Evolutionary conservation across 2,113 vertebrate genomes (phyloP).

Genomic region (Taxidea taxus): DNA sequence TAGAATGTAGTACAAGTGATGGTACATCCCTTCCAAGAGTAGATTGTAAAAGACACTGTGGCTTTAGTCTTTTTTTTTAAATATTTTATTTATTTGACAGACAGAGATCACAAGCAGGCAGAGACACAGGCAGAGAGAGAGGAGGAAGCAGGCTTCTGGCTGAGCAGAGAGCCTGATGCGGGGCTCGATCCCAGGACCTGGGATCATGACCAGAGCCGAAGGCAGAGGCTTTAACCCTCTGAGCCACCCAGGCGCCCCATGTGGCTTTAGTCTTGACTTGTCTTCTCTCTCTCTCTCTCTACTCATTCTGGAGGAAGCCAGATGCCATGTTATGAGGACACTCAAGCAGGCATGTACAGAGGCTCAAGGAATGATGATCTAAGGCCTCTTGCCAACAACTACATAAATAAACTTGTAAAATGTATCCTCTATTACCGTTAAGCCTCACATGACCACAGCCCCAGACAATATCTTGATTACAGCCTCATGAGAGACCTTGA

Average conservation of each 20-base stretch:
- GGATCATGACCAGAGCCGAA: no score
- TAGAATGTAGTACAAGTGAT: background rate
- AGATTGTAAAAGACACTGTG: background rate
- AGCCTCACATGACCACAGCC: background rate
- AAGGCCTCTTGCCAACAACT: background rate
- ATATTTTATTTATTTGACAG: no score
- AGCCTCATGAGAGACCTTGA: background rate
- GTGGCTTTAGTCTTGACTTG: background rate
- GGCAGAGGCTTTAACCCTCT: no score
- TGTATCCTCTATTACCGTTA: background rate
- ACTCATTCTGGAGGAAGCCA: background rate
- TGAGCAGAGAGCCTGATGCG: no score
- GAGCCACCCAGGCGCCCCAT: no score
- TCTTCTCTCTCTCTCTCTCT: background rate
- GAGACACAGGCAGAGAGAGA: no score
- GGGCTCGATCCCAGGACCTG: no score
- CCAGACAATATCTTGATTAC: background rate
- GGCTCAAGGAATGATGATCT: background rate
- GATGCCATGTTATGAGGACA: background rate
- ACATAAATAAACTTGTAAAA: background rate
- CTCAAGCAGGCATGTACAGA: background rate
- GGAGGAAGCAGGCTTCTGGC: no score
- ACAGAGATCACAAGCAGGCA: no score
- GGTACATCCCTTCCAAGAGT: background rate
- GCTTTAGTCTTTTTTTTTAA: background rate